A percentile compares a stretch with the other conserved stretches of the same genome.
Evolutionary conservation across 2,888 invertebrate species (phyloP).

Genomic region (Ashinkailepas kermadecensis): DNA sequence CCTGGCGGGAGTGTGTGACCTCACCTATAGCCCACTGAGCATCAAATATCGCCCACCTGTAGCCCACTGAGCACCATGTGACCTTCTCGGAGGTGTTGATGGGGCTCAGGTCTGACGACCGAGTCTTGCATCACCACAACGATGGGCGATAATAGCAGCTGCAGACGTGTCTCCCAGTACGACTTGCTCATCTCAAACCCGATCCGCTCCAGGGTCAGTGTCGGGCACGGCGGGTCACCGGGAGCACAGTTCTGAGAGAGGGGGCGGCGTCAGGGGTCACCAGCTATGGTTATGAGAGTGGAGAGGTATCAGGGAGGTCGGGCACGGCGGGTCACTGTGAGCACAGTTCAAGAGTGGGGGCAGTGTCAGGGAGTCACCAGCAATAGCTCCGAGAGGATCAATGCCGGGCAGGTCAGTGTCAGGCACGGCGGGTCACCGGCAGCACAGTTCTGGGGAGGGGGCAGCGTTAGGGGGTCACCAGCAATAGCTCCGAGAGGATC

Average conservation of each 20-base stretch:
- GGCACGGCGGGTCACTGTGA: too few species aligned
- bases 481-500: too few species aligned
- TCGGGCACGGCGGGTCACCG: slow-evolving; percentile 84
- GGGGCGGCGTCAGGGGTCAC: slow-evolving; percentile 26
- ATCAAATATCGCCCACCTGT: slow-evolving; percentile 26
- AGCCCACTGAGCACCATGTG: slow-evolving; percentile 32
- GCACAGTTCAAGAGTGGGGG: too few species aligned
- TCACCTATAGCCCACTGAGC: too few species aligned
- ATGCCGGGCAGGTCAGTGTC: too few species aligned
- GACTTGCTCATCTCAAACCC: slow-evolving; percentile 97
- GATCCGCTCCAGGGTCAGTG: slow-evolving; percentile 77
- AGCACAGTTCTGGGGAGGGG: too few species aligned
- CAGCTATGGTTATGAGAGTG: too few species aligned
- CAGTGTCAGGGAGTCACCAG: too few species aligned
- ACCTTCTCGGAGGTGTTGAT: slow-evolving; percentile 30
- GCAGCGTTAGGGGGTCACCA: too few species aligned
- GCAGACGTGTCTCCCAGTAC: slow-evolving; percentile 83
- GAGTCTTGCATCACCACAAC: slow-evolving; percentile 40
- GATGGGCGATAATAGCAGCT: slow-evolving; percentile 54
- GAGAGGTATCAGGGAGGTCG: slow-evolving; percentile 38
- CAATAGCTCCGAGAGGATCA: too few species aligned
- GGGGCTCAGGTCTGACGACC: slow-evolving; percentile 26
- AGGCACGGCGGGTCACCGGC: too few species aligned
- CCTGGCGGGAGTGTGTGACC: too few species aligned
- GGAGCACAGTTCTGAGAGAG: slow-evolving; percentile 67